Conservation (phyloP, 2,797 vertebrate species). For the Darevskia mixta region DNA sequence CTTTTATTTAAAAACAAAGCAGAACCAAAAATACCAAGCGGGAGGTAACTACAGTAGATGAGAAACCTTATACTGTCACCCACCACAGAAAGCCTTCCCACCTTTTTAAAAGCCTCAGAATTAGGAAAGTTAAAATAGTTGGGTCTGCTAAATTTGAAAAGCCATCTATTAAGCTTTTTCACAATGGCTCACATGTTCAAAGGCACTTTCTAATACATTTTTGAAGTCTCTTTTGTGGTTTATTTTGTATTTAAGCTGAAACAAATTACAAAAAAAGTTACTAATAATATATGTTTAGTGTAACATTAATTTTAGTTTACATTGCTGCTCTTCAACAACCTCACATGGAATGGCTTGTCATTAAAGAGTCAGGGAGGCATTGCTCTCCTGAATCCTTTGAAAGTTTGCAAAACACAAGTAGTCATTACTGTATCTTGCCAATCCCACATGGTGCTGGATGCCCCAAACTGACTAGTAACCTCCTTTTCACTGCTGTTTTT, state of each 20-base stretch:
- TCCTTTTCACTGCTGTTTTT: neutral
- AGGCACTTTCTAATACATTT: neutral
- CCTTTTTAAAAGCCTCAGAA: neutral
- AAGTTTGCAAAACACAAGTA: neutral
- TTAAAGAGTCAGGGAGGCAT: neutral
- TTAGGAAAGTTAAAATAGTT: neutral
- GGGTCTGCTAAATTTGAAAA: neutral
- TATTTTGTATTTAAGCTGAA: too few species aligned
- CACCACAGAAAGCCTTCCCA: too few species aligned
- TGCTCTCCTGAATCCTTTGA: neutral
- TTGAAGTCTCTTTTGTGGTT: too few species aligned
- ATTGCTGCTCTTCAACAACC: neutral
- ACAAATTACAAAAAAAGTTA: too few species aligned
- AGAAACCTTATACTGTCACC: too few species aligned
- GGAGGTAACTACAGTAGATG: too few species aligned
- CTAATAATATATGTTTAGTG: too few species aligned
- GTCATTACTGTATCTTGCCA: neutral
- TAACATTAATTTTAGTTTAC: neutral
- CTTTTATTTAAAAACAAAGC: too few species aligned
- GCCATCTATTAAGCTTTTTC: neutral
- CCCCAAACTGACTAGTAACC: neutral
- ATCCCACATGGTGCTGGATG: neutral
- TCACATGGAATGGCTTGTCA: too few species aligned
- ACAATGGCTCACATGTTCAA: neutral
- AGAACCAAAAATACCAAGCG: too few species aligned